A percentile compares a stretch with the other conserved stretches of the same genome.
Conservation (phyloP, 1,140 invertebrate species). For the Dinothrombium tinctorium region DNA sequence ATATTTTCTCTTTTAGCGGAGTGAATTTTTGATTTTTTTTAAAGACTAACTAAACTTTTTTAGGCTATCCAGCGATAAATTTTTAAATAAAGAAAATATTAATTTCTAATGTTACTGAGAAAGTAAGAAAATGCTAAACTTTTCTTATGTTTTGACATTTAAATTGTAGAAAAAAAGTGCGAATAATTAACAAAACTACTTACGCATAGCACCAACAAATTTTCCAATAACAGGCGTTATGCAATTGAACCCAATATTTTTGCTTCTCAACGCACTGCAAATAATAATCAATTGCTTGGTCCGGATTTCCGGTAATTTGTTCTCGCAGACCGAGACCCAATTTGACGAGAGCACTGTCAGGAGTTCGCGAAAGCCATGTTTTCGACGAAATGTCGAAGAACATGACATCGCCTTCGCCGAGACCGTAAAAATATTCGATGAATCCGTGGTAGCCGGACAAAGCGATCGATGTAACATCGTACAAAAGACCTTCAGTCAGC, state of each 20-base stretch:
- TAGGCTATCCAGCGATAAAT: no score
- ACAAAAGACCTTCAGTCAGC: constrained; percentile 42
- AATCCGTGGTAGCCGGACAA: constrained; percentile 61
- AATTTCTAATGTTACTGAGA: no score
- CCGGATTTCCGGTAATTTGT: constrained; percentile 2
- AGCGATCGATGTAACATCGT: constrained; percentile 58
- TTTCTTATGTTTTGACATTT: no score
- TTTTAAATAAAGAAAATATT: no score
- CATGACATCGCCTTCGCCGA: constrained; percentile 47
- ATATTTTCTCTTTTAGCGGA: no score
- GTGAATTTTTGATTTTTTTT: no score
- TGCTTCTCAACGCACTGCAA: constrained; percentile 1
- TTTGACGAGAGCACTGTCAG: constrained; percentile 1
- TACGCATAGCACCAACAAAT: constrained; percentile 14
- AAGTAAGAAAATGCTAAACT: no score
- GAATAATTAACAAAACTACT: constrained; percentile 28
- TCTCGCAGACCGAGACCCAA: constrained; percentile 1
- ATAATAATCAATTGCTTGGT: constrained; percentile 1
- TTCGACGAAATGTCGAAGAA: constrained; percentile 45
- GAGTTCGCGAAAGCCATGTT: constrained; percentile 9
- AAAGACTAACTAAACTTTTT: no score
- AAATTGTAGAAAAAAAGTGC: no score
- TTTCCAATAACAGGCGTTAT: constrained; percentile 3
- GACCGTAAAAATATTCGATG: constrained; percentile 49
- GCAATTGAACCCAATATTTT: constrained; percentile 1